Evolutionary conservation across 2,797 vertebrate genomes (phyloP).

Genomic region (Rhinichthys osculus): DNA sequence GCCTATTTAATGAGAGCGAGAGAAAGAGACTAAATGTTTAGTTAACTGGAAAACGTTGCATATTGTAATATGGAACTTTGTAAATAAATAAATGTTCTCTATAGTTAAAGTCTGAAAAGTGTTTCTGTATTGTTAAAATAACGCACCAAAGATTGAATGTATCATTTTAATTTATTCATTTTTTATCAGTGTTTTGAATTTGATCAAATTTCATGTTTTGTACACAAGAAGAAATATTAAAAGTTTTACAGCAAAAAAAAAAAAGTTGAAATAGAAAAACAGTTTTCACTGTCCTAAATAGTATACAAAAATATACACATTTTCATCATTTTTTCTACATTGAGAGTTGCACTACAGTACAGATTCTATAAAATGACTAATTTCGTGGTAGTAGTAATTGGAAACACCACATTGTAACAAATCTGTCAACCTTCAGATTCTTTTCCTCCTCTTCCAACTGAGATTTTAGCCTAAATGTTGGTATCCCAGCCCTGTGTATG

Average conservation of each 20-base stretch:
- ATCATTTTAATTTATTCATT: background rate
- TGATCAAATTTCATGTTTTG: background rate
- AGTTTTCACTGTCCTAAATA: background rate
- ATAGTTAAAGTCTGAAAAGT: background rate
- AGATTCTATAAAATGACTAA: background rate
- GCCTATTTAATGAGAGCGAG: background rate
- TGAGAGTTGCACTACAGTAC: background rate
- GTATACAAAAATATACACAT: background rate
- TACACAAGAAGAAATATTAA: background rate
- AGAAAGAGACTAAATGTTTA: background rate
- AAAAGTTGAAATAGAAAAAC: background rate
- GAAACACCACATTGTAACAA: background rate
- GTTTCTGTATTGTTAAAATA: slow-evolving; percentile 24
- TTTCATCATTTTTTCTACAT: background rate
- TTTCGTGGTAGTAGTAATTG: too few species aligned
- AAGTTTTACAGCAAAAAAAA: background rate
- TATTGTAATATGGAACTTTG: background rate
- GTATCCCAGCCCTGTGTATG: background rate
- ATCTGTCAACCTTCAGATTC: too few species aligned
- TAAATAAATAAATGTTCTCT: slow-evolving; percentile 26
- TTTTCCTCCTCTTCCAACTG: background rate
- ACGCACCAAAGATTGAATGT: background rate
- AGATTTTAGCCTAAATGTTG: background rate
- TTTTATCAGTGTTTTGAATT: background rate
- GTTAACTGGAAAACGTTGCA: slow-evolving; percentile 9